Conservation (phyloP, 2,113 vertebrate genomes). For the Chaenocephalus aceratus region DNA sequence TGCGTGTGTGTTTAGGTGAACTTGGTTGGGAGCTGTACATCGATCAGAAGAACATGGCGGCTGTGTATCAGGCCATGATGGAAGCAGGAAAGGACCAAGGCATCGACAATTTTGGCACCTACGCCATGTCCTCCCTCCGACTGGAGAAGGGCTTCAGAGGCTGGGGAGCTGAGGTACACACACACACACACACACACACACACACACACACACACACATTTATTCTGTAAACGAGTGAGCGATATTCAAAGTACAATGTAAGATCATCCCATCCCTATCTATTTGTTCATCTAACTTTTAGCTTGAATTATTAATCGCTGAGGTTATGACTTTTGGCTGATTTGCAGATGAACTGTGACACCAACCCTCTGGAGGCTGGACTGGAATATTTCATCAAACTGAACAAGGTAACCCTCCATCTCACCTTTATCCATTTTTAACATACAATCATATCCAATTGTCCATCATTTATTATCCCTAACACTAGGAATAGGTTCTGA, state of each 20-base stretch:
- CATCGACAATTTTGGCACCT: conserved; percentile 95
- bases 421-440: neutral
- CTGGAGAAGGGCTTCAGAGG: conserved; percentile 97
- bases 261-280: no score
- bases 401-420: conserved; percentile 88
- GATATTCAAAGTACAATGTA: no score
- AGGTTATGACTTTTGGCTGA: neutral
- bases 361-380: conserved; percentile 96
- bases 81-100: conserved; percentile 91
- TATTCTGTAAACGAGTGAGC: neutral
- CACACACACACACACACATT: neutral
- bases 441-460: neutral
- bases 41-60: conserved; percentile 85
- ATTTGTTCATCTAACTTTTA: neutral
- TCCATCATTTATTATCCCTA: neutral
- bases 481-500: neutral
- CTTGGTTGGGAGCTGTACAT: conserved; percentile 98
- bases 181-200: neutral
- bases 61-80: conserved; percentile 90
- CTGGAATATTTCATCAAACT: conserved; percentile 95
- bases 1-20: conserved; percentile 86
- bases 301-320: neutral
- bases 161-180: conserved; percentile 95
- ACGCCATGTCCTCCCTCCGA: conserved; percentile 91
- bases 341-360: conserved; percentile 97